phyloP scores from a whole-genome alignment of 2,888 invertebrate genomes.

The Leistus spinibarbis region DNA sequence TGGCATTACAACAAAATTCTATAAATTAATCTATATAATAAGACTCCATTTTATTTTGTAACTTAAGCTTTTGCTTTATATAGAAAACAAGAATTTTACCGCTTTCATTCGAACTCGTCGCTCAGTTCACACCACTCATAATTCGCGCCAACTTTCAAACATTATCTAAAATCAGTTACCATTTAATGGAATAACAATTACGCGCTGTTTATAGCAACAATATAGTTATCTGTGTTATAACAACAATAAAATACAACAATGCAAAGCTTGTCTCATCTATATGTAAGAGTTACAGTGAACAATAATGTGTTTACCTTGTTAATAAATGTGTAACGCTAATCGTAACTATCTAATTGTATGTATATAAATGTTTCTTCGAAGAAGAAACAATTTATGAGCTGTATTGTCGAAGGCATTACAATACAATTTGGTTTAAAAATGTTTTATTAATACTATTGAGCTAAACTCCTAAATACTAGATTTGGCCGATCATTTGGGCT shows the following conservation, averaged over 20 bases:
- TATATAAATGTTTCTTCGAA: no score
- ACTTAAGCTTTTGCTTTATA: no score
- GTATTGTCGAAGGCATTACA: slow-evolving; percentile 54
- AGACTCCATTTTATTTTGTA: no score
- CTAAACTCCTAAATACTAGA: slow-evolving; percentile 28
- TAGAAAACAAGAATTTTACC: neutral
- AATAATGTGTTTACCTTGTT: slow-evolving; percentile 25
- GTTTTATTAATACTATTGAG: neutral
- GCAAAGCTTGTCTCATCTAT: slow-evolving; percentile 51
- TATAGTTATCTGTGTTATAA: slow-evolving; percentile 55
- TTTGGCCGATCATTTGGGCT: slow-evolving; percentile 36
- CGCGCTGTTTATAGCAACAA: slow-evolving; percentile 56
- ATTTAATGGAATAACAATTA: slow-evolving; percentile 50
- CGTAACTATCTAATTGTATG: no score
- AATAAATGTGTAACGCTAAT: no score
- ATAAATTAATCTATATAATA: no score
- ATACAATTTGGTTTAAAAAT: slow-evolving; percentile 35
- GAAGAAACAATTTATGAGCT: slow-evolving; percentile 41
- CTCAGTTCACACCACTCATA: neutral
- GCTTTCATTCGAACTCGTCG: neutral
- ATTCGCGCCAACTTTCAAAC: no score
- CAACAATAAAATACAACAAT: slow-evolving; percentile 57
- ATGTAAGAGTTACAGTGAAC: slow-evolving; percentile 35
- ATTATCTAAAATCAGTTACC: neutral
- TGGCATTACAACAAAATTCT: no score